A percentile compares a stretch with the other conserved stretches of the same genome.
These are phyloP conservation scores for Zapus hudsonius DNA, from an alignment of 2,113 vertebrate genomes.

Conservation along the genomic window DNA sequence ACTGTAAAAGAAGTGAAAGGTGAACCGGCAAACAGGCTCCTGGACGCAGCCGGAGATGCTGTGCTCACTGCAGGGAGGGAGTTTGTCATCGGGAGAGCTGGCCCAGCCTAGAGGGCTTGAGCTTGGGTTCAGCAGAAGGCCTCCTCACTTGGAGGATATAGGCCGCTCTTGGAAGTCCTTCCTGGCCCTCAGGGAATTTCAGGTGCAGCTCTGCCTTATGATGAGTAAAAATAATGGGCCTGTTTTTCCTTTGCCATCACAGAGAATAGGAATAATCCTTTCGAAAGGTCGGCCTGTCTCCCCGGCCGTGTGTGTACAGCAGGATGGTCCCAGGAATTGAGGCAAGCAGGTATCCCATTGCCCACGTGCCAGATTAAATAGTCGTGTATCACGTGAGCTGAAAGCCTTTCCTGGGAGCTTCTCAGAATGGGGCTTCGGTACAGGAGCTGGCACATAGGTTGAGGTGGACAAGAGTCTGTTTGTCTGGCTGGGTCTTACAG, in stretches of 20 bases:
- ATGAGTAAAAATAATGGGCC: neutral
- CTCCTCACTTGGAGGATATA: neutral
- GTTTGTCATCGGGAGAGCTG: neutral
- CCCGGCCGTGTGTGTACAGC: neutral
- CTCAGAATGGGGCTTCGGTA: neutral
- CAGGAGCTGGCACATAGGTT: neutral
- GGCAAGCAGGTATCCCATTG: neutral
- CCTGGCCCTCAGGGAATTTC: neutral
- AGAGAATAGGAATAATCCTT: neutral
- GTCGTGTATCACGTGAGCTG: neutral
- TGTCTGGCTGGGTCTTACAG: neutral
- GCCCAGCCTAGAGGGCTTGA: neutral
- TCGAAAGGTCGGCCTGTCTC: neutral
- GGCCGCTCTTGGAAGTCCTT: neutral
- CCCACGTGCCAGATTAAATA: neutral
- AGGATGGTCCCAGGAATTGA: neutral
- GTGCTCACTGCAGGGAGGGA: neutral
- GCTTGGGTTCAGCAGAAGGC: neutral
- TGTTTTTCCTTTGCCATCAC: slow-evolving; percentile 39
- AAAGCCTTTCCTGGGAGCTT: too few relatives aligned
- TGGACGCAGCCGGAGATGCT: neutral
- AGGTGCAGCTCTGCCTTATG: neutral
- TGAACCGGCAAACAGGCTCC: too few relatives aligned
- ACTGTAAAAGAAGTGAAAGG: slow-evolving; percentile 45
- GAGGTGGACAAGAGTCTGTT: too few relatives aligned